Percentiles rank a stretch among this genome's conserved stretches.
Evolutionary conservation across 2,888 invertebrate species (phyloP).

Genomic region (Labia minor): DNA sequence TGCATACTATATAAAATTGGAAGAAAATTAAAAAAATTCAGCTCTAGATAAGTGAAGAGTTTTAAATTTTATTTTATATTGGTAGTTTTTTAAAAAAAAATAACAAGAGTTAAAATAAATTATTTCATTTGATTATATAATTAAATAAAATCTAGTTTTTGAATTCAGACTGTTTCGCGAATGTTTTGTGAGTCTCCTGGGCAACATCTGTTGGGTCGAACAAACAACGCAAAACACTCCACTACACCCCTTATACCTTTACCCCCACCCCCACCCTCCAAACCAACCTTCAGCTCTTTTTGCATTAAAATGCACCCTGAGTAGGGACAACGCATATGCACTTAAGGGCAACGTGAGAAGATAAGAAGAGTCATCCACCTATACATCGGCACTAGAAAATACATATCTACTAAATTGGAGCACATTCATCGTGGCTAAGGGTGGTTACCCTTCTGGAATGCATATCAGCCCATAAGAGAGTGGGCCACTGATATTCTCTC

Average conservation of each 20-base stretch:
- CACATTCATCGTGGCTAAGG: neutral
- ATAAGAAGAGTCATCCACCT: neutral
- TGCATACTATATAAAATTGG: too few relatives aligned
- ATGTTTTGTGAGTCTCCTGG: neutral
- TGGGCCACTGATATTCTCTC: neutral
- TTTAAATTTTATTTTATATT: too few relatives aligned
- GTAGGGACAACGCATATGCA: neutral
- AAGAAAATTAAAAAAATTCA: too few relatives aligned
- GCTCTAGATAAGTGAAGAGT: too few relatives aligned
- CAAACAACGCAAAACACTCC: neutral
- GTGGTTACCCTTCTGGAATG: neutral
- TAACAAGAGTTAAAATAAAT: too few relatives aligned
- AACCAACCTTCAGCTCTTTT: too few relatives aligned
- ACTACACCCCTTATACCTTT: too few relatives aligned
- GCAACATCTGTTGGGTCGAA: neutral
- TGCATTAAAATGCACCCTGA: constrained; percentile 13
- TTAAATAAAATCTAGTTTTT: neutral
- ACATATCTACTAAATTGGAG: constrained; percentile 3
- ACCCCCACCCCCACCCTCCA: too few relatives aligned
- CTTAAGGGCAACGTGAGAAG: neutral
- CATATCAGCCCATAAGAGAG: neutral
- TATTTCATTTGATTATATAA: too few relatives aligned
- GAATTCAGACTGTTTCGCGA: neutral
- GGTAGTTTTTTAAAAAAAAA: too few relatives aligned
- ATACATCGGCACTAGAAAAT: neutral